phyloP scores from a whole-genome alignment of 2,113 vertebrate species.

The Scatophagus argus region DNA sequence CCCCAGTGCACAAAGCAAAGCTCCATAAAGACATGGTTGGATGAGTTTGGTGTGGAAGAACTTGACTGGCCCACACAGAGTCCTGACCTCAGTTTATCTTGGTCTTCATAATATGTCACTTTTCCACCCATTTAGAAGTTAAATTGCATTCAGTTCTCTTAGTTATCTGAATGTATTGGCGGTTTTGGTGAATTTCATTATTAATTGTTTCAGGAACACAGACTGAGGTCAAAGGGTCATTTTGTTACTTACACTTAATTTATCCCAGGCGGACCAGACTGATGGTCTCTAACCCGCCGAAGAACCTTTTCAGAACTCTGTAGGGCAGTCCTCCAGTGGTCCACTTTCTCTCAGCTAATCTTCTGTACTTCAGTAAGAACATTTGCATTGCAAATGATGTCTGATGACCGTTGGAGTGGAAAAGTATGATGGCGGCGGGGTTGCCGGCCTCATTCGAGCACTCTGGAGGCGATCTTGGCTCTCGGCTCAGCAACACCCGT shows the following conservation, averaged over 20 bases:
- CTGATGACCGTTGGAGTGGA: slow-evolving; percentile 27
- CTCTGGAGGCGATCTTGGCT: slow-evolving; percentile 12
- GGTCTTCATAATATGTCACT: not conserved
- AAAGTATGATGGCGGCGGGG: not conserved
- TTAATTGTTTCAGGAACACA: slow-evolving; percentile 9
- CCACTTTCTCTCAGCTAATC: slow-evolving; percentile 25
- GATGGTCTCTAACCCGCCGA: slow-evolving; percentile 5
- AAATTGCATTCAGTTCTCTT: no score
- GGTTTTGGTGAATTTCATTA: slow-evolving; percentile 17
- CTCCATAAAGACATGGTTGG: no score
- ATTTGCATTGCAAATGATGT: slow-evolving; percentile 51
- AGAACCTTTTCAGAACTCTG: slow-evolving; percentile 43
- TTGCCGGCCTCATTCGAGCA: slow-evolving; percentile 24
- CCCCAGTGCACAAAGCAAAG: no score
- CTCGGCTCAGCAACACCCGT: slow-evolving; percentile 8
- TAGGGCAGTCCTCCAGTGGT: slow-evolving; percentile 15
- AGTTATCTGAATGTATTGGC: not conserved
- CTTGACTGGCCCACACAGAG: no score
- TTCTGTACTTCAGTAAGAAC: slow-evolving; percentile 43
- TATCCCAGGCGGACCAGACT: not conserved
- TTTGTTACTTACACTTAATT: not conserved
- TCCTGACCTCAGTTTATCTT: no score
- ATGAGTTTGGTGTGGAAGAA: no score
- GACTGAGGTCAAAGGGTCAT: slow-evolving; percentile 23
- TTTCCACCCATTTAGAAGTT: not conserved